Conservation (phyloP, 1,140 invertebrate species). For the Panonychus citri region DNA sequence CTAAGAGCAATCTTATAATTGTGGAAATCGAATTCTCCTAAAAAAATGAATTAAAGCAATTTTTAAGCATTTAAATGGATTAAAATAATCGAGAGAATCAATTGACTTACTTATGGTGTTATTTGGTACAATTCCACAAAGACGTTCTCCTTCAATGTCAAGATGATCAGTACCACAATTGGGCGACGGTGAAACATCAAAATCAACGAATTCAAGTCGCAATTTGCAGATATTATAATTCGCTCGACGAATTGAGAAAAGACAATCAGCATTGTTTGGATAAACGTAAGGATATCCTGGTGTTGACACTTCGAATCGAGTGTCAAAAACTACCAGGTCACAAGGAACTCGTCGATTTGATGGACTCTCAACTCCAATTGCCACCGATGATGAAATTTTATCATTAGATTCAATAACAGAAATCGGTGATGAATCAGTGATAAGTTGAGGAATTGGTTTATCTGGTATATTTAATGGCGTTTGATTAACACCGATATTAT, state of each 20-base stretch:
- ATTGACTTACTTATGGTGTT: constrained; percentile 4
- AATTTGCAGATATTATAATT: constrained; percentile 14
- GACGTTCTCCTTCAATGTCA: constrained; percentile 13
- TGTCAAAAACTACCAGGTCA: constrained; percentile 12
- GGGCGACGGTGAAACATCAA: constrained; percentile 13
- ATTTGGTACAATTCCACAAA: constrained; percentile 13
- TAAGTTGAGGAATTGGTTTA: not conserved
- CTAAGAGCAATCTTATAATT: constrained; percentile 13
- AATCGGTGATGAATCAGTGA: not conserved
- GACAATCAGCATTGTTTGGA: constrained; percentile 11
- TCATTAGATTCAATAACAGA: not conserved
- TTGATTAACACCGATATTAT: not conserved
- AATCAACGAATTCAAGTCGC: constrained; percentile 13
- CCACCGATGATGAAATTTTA: not conserved
- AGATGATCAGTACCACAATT: constrained; percentile 16
- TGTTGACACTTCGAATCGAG: constrained; percentile 13
- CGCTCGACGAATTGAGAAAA: constrained; percentile 10
- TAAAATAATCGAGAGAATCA: not conserved
- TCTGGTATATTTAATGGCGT: not conserved
- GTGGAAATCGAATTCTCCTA: constrained; percentile 14
- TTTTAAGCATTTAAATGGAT: not conserved
- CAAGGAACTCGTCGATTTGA: constrained; percentile 10
- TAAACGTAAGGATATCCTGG: constrained; percentile 16
- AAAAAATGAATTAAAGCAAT: not conserved
- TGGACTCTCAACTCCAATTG: not conserved